A percentile compares a stretch with the other conserved stretches of the same genome.
phyloP scores from a whole-genome alignment of 2,888 invertebrate species.

The Mechanitis messenoides region DNA sequence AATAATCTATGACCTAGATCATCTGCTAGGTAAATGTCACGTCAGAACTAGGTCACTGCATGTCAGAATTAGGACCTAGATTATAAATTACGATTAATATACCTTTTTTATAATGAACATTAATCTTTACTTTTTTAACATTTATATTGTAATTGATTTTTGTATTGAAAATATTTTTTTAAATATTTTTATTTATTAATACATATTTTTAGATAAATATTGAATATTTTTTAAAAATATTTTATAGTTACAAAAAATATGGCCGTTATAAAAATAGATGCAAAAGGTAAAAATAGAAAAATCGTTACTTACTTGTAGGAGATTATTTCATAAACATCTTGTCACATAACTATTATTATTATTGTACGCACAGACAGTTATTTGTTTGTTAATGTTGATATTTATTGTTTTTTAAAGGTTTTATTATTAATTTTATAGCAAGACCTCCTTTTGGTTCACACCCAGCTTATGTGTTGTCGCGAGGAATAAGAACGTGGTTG shows the following conservation, averaged over 20 bases:
- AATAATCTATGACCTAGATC: slow-evolving; percentile 53
- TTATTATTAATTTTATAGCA: slow-evolving; percentile 60
- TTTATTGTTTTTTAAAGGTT: slow-evolving; percentile 47
- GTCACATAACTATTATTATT: slow-evolving; percentile 21
- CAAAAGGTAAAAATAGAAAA: slow-evolving; percentile 43
- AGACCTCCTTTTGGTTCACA: slow-evolving; percentile 61
- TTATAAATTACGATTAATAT: slow-evolving; percentile 1
- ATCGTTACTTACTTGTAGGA: slow-evolving; percentile 53
- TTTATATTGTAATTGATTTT: too few relatives aligned
- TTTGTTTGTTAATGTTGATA: slow-evolving; percentile 11
- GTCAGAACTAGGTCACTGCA: slow-evolving; percentile 50
- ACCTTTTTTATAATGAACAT: too few relatives aligned
- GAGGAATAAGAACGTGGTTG: slow-evolving; percentile 38
- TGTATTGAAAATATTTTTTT: too few relatives aligned
- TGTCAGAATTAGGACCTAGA: slow-evolving; percentile 28
- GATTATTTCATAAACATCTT: slow-evolving; percentile 15
- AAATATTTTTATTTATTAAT: background rate
- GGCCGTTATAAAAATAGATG: slow-evolving; percentile 37
- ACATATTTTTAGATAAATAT: background rate
- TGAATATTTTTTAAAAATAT: background rate
- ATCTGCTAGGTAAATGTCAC: slow-evolving; percentile 48
- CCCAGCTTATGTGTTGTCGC: slow-evolving; percentile 63
- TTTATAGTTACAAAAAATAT: slow-evolving; percentile 1
- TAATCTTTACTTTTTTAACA: background rate
- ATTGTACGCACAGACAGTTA: slow-evolving; percentile 1